These are phyloP conservation scores for Patiria pectinifera DNA, from an alignment of 53 echinoderm and acorn worm species.

Conservation along the genomic window DNA sequence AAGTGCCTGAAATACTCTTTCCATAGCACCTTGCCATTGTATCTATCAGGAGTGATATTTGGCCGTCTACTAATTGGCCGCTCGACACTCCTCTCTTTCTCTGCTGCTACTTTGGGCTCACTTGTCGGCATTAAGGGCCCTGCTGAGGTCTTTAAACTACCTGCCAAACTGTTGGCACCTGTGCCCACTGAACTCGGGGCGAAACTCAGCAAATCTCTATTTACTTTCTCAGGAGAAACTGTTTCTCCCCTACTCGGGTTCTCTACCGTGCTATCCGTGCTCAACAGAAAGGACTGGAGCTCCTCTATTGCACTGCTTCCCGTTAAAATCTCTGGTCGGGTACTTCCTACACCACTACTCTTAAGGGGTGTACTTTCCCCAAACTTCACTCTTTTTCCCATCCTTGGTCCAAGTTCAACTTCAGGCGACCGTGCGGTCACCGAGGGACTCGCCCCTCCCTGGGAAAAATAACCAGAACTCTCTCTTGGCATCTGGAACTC, in stretches of 20 bases:
- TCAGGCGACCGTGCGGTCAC: neutral
- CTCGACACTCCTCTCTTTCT: neutral
- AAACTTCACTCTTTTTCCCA: constrained; percentile 11
- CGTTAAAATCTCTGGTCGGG: neutral
- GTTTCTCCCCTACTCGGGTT: neutral
- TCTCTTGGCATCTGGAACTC: neutral
- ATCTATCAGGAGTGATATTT: constrained; percentile 2
- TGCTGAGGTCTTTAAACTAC: neutral
- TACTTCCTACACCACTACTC: neutral
- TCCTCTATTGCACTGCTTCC: neutral
- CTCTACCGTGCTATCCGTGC: neutral
- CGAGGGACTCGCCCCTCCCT: neutral
- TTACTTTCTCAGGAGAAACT: neutral
- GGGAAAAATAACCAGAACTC: constrained; percentile 1
- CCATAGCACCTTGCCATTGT: constrained; percentile 17
- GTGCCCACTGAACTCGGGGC: neutral
- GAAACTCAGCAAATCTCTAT: constrained; percentile 8
- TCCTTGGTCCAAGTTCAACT: neutral
- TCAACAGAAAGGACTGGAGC: constrained; percentile 7
- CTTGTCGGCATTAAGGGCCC: neutral
- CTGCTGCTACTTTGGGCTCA: neutral
- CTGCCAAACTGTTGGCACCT: neutral
- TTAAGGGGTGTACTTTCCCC: constrained; percentile 5
- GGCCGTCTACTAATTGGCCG: neutral
- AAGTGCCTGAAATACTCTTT: constrained; percentile 11